phyloP scores from a whole-genome alignment of 2,888 invertebrate species.

The Drosophila rellima region DNA sequence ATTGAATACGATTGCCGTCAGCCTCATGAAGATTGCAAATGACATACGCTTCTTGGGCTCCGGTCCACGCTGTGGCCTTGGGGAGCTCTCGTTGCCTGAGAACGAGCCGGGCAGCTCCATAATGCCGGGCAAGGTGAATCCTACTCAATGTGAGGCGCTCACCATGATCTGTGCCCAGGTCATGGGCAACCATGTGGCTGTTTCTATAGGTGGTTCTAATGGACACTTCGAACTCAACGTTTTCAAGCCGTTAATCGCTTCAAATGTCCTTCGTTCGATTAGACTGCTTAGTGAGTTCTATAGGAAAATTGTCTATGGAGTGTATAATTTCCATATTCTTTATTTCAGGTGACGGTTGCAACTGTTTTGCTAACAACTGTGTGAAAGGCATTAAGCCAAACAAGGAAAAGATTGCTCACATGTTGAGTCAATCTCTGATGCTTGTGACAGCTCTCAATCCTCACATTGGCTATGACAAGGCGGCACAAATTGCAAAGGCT shows the following conservation, averaged over 20 bases:
- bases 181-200: slow-evolving; percentile 98
- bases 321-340: not conserved
- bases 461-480: slow-evolving; percentile 98
- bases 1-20: slow-evolving; percentile 94
- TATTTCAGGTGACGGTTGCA: slow-evolving; percentile 89
- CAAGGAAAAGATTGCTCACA: slow-evolving; percentile 90
- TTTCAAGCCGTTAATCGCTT: slow-evolving; percentile 98
- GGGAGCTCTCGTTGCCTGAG: slow-evolving; percentile 96
- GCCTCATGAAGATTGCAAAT: slow-evolving; percentile 98
- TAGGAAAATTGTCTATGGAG: not conserved
- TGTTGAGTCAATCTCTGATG: slow-evolving; percentile 97
- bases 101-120: slow-evolving; percentile 99
- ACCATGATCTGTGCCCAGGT: slow-evolving; percentile 98
- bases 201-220: slow-evolving; percentile 95
- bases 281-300: slow-evolving; percentile 90
- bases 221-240: slow-evolving; percentile 99
- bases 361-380: slow-evolving; percentile 94
- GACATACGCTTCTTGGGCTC: slow-evolving; percentile 96
- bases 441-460: slow-evolving; percentile 98
- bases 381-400: slow-evolving; percentile 93
- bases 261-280: slow-evolving; percentile 95
- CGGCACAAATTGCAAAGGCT: slow-evolving; percentile 97
- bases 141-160: slow-evolving; percentile 98
- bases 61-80: slow-evolving; percentile 98
- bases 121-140: slow-evolving; percentile 99